Conservation (phyloP, 2,113 vertebrate species). For the Hypocryptadius cinnamomeus region DNA sequence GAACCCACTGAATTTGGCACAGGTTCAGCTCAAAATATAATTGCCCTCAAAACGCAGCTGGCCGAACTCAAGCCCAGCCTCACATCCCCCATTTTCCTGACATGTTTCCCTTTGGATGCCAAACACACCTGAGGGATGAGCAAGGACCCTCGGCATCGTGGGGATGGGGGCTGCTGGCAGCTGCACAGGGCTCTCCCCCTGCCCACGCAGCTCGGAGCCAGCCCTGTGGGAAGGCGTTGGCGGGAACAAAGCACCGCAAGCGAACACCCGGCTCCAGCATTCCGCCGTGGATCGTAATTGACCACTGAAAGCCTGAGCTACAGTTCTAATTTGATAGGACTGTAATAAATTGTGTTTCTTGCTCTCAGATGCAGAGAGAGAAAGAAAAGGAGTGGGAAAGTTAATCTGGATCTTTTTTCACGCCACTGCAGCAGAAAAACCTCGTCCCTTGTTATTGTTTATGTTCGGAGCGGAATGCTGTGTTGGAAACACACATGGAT, state of each 20-base stretch:
- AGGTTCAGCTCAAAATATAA: neutral
- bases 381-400: neutral
- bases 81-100: neutral
- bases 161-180: neutral
- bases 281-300: conserved; percentile 37
- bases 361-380: neutral
- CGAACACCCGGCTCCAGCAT: neutral
- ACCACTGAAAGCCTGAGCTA: conserved; percentile 33
- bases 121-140: neutral
- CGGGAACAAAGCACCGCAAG: neutral
- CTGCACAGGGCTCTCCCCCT: neutral
- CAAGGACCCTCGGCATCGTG: neutral
- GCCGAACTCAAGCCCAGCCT: neutral
- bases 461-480: neutral
- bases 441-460: neutral
- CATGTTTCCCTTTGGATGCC: neutral
- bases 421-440: neutral
- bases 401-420: neutral
- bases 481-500: neutral
- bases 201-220: neutral
- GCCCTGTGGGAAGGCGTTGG: neutral
- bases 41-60: neutral
- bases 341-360: conserved; percentile 40
- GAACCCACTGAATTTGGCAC: neutral
- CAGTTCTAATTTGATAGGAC: conserved; percentile 33